These are phyloP conservation scores for Uloborus plumipes DNA, from an alignment of 2,888 invertebrate species.

Conservation along the genomic window DNA sequence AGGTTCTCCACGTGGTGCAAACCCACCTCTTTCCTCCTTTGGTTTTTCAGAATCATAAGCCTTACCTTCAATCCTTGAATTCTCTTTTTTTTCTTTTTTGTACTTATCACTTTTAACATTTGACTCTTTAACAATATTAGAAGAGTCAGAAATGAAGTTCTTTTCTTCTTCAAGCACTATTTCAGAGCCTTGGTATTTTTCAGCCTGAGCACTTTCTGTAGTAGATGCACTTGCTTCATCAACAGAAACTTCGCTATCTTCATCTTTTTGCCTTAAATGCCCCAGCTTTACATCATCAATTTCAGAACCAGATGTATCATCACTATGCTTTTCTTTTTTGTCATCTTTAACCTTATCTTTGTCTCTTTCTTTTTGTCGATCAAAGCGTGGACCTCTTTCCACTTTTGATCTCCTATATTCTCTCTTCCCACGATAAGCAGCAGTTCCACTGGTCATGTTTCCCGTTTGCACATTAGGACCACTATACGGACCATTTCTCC, in stretches of 20 bases:
- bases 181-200: slow-evolving; percentile 57
- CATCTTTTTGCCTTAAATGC: slow-evolving; percentile 66
- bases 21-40: slow-evolving; percentile 76
- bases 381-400: slow-evolving; percentile 67
- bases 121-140: slow-evolving; percentile 26
- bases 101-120: slow-evolving; percentile 61
- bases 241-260: slow-evolving; percentile 68
- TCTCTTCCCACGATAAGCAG: slow-evolving; percentile 69
- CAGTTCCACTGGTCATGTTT: slow-evolving; percentile 50
- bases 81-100: slow-evolving; percentile 55
- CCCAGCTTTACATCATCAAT: slow-evolving; percentile 65
- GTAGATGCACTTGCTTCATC: slow-evolving; percentile 70
- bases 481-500: slow-evolving; percentile 48
- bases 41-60: slow-evolving; percentile 62
- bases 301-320: slow-evolving; percentile 67
- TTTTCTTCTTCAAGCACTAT: slow-evolving; percentile 44
- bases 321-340: slow-evolving; percentile 64
- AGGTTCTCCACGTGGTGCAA: slow-evolving; percentile 89
- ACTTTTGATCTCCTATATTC: slow-evolving; percentile 65
- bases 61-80: slow-evolving; percentile 40
- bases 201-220: slow-evolving; percentile 68
- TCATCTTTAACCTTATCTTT: slow-evolving; percentile 54
- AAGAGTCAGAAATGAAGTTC: slow-evolving; percentile 14
- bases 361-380: slow-evolving; percentile 63
- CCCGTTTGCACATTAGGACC: slow-evolving; percentile 12